Percentiles rank a stretch among this genome's conserved stretches.
These are phyloP conservation scores for Mesembrinibis cayennensis DNA, from an alignment of 2,113 vertebrate genomes.

Conservation along the genomic window DNA sequence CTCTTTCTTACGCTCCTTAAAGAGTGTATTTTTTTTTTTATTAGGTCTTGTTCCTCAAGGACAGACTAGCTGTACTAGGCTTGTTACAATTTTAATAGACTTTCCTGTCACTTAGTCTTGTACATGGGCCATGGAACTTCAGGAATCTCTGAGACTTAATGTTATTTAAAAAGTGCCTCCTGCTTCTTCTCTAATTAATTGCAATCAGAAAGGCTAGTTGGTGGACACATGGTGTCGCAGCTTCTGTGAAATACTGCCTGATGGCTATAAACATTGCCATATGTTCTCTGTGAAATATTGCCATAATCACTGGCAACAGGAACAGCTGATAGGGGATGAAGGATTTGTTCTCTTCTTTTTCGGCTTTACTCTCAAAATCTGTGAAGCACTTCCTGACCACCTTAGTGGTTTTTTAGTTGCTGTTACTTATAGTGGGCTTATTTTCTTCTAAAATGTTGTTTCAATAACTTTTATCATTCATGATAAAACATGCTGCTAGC, in stretches of 20 bases:
- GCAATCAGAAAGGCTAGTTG: conserved; percentile 76
- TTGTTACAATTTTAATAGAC: conserved; percentile 47
- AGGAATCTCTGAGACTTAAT: conserved; percentile 53
- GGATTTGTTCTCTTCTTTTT: conserved; percentile 40
- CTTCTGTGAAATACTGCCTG: conserved; percentile 76
- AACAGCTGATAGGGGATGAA: conserved; percentile 59
- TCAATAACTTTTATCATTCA: neutral
- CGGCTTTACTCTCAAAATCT: conserved; percentile 4
- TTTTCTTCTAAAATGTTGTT: neutral
- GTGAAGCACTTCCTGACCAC: conserved; percentile 22
- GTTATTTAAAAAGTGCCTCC: conserved; percentile 68
- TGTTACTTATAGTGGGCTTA: neutral
- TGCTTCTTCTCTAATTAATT: conserved; percentile 76
- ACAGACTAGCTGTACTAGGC: neutral
- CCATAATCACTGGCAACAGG: conserved; percentile 66
- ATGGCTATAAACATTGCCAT: conserved; percentile 78
- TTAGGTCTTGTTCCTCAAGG: conserved; percentile 32
- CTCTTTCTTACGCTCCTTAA: neutral
- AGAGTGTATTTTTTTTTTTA: neutral
- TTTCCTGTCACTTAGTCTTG: conserved; percentile 47
- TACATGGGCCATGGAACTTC: conserved; percentile 52
- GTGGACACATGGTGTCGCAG: conserved; percentile 76
- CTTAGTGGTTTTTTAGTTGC: neutral
- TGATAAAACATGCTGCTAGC: neutral
- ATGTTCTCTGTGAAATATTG: conserved; percentile 75